Evolutionary conservation across 2,113 vertebrate species (phyloP), one percentile per base, ranked within the genome.

Genomic region (Antechinus stuartii): DNA sequence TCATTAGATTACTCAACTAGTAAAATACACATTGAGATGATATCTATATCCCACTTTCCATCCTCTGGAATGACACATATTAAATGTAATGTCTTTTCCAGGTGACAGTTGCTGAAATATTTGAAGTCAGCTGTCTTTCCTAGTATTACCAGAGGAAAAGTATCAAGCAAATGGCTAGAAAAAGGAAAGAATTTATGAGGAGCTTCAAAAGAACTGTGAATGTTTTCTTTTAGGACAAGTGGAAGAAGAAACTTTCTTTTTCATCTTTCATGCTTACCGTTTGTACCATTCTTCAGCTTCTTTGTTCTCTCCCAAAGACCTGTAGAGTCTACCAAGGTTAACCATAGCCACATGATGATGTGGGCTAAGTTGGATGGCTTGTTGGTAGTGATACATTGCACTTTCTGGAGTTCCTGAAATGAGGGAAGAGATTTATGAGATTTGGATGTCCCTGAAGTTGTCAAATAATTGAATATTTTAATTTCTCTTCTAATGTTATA

Each of bases 311-410:
- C 99, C 99, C 96, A 99, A 97, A 0, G 99, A 99, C 94, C 99
- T 99, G 93, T 99, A 99, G 55, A 99, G 99, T 30, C 99, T 99
- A 52, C 99, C 99, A 94, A 99, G 98, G 97, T 99, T 99, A 96
- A 99, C 99, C 99, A 99, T 99, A 96, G 99, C 99, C 98, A 99
- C 99, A 0, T 99, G 99, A 97, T 99, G 99, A 14, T 98, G 49
- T 0, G 99, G 99, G 96, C 99, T 99, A 4, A 99, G 99, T 68
- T 26, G 98, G n/a, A 99, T 99, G 10, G 99, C 99, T 56, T 99
- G 98, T 91, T 98, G 99, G 98, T 99, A 99, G 97, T 99, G 99
- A 95, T 98, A 98, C 3, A 99, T 98, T 0, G 99, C 99, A 96
- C 96, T 98, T 92, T 99, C 98, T 0, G 99, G 99, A 96, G 99